Base-by-base conservation (phyloP, 2,888 invertebrate species). In the Capitulum mitella region DNA sequence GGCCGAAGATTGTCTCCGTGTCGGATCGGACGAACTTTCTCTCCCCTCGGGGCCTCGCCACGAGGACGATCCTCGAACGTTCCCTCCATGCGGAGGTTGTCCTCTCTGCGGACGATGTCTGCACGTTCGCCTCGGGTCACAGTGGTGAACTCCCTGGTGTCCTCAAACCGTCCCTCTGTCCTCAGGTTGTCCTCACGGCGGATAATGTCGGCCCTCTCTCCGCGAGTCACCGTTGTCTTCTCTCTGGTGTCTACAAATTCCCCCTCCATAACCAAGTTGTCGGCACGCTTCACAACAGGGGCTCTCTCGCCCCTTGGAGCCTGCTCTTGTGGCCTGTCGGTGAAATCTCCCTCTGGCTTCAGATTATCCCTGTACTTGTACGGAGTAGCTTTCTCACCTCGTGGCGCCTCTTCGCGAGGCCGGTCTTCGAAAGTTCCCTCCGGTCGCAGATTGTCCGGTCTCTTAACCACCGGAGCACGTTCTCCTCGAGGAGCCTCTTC, bases 21-120 rank as follows among this genome's bases (percentile, higher is more conserved):
- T 82, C 88, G 87, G 84, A 90, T 89, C 87, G 8, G 29, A 12
- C 78, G 80, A 10, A 80, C 80, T 19, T 80, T 58, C 37, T 80
- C 81, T 19, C 80, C 81, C 29, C 64, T 88, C 91, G 91, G 84
- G 81, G 88, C 88, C n/a, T 79, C 79, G 16, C 51, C 78, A 51
- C 78, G 79, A 22, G 54, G 32, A 14, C 79, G 80, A 14, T 80
- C 79, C 51, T 79, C 78, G 78, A 90, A 88, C 76, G 87, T 88
- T 1, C 92, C 92, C 84, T 91, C 91, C 88, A 92, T 89, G 84
- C 84, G 85, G 0, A 90, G 83, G 83, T 90, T 89, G 80, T 89
- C 88, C 10, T 81, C 81, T 8, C 81, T 82, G 75, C 79, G 81
- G 51, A 79, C 79, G 0, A 80, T 79, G 34, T 83, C 83, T 32